Percentiles rank a stretch among this genome's conserved stretches.
phyloP scores from a whole-genome alignment of 1,140 invertebrate genomes.

The Carcinoscorpius rotundicauda region DNA sequence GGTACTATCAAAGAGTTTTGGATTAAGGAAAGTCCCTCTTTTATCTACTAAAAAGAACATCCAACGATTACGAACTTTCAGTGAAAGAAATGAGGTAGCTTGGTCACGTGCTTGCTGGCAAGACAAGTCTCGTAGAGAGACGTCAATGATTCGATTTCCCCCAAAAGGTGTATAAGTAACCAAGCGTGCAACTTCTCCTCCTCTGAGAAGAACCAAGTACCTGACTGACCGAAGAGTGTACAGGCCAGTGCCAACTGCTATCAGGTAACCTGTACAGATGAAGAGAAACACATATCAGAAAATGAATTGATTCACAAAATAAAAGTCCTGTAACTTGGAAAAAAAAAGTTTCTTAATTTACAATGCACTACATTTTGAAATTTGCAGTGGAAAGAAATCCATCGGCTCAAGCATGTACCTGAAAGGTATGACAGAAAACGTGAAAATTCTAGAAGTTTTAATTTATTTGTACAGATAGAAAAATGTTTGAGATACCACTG shows the following conservation, averaged over 20 bases:
- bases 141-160: neutral
- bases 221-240: neutral
- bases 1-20: neutral
- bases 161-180: slow-evolving; percentile 1
- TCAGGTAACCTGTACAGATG: neutral
- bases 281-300: too few species aligned
- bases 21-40: neutral
- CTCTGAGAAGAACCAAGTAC: neutral
- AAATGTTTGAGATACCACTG: too few species aligned
- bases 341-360: too few species aligned
- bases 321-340: too few species aligned
- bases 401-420: too few species aligned
- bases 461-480: too few species aligned
- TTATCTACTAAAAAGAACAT: neutral
- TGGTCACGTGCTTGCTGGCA: neutral
- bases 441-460: too few species aligned
- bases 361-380: too few species aligned
- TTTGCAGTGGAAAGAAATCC: too few species aligned
- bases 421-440: too few species aligned
- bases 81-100: neutral
- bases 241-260: neutral
- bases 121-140: neutral
- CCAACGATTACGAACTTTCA: neutral
- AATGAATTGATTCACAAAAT: too few species aligned
- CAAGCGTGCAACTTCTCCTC: neutral